Percentiles rank a stretch among this genome's conserved stretches.
These are phyloP conservation scores for Scolopax mira DNA, from an alignment of 2,113 vertebrate species.

Conservation along the genomic window DNA sequence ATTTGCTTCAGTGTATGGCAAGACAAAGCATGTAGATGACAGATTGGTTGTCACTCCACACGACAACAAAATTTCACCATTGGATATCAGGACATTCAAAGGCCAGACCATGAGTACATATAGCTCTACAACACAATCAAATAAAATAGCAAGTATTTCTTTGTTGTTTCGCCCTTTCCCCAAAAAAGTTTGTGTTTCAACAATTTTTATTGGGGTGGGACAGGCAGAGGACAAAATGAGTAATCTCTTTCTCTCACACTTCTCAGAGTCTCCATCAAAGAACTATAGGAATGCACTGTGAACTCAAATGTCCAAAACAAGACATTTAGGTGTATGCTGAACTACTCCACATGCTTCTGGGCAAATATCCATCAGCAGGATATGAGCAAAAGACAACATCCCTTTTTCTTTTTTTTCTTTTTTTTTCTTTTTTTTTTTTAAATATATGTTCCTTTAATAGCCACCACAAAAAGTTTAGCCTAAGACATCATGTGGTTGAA, in stretches of 20 bases:
- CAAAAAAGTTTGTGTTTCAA: neutral
- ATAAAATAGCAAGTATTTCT: neutral
- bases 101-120: neutral
- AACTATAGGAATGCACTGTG: neutral
- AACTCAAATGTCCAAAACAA: neutral
- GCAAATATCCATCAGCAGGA: neutral
- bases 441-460: neutral
- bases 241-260: neutral
- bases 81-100: neutral
- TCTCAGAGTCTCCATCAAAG: neutral
- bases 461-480: neutral
- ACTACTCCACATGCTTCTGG: neutral
- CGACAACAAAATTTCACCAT: neutral
- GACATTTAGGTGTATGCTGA: neutral
- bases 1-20: neutral
- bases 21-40: rapidly evolving
- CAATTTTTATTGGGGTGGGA: neutral
- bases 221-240: rapidly evolving
- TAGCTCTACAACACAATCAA: neutral
- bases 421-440: neutral
- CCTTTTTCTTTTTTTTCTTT: no score
- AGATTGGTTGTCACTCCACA: neutral
- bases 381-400: neutral
- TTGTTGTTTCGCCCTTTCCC: neutral
- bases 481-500: neutral